Conservation (phyloP, 2,888 invertebrate species). For the Oscheius sp. region DNA sequence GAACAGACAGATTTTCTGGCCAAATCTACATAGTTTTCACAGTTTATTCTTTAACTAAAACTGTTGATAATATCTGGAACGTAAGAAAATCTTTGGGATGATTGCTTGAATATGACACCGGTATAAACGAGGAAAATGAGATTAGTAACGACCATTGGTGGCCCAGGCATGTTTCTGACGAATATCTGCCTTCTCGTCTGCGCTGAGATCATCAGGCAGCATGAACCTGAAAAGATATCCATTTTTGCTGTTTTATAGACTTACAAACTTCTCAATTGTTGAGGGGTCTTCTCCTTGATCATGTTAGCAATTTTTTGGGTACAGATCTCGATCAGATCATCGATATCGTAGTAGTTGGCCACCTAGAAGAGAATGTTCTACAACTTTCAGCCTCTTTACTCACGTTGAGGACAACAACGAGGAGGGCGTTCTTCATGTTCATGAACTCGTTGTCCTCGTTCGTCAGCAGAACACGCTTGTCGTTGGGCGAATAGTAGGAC, state of each 20-base stretch:
- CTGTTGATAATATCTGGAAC: too few relatives aligned
- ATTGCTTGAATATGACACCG: too few relatives aligned
- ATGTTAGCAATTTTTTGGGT: constrained; percentile 30
- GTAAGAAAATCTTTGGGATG: too few relatives aligned
- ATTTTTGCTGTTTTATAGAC: not conserved
- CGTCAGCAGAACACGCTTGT: not conserved
- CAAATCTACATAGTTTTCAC: too few relatives aligned
- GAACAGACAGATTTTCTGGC: too few relatives aligned
- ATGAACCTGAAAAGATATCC: not conserved
- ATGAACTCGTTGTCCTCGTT: constrained; percentile 15
- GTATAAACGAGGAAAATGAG: not conserved
- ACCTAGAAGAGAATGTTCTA: not conserved
- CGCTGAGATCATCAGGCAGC: constrained; percentile 15
- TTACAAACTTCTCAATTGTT: too few relatives aligned
- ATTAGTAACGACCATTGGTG: not conserved
- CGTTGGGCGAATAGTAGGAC: not conserved
- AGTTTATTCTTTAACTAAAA: too few relatives aligned
- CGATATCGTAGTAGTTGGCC: constrained; percentile 10
- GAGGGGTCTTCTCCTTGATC: not conserved
- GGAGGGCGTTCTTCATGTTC: constrained; percentile 2
- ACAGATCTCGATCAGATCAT: constrained; percentile 12
- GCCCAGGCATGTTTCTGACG: constrained; percentile 11
- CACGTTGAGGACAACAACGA: constrained; percentile 1
- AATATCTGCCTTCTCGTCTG: constrained; percentile 17
- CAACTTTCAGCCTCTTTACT: not conserved